Percentiles rank a stretch among this genome's conserved stretches.
Conservation (phyloP, 1,140 invertebrate genomes). For the Saccostrea cuccullata region DNA sequence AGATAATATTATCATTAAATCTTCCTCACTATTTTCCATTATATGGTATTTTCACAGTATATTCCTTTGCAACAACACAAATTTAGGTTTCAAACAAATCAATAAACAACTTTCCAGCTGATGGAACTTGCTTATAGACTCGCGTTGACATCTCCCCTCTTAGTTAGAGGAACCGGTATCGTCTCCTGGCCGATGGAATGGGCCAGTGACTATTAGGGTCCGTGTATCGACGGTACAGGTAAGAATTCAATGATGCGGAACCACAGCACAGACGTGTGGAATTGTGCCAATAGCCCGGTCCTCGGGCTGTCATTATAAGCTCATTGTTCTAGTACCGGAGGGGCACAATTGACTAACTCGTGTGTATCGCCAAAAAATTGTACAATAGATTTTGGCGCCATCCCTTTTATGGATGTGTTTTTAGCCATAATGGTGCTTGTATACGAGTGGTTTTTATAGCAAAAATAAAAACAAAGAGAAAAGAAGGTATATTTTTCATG, state of each 20-base stretch:
- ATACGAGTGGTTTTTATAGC: neutral
- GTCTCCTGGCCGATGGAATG: neutral
- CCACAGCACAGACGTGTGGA: conserved; percentile 6
- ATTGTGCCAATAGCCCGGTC: conserved; percentile 3
- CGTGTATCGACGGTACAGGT: conserved; percentile 2
- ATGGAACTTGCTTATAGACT: neutral
- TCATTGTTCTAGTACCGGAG: conserved; percentile 18
- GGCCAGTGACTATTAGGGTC: neutral
- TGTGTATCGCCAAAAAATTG: neutral
- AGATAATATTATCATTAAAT: neutral
- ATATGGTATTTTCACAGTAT: neutral
- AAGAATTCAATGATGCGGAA: conserved; percentile 25
- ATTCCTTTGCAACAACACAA: neutral
- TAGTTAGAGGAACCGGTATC: neutral
- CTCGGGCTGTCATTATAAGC: conserved; percentile 18
- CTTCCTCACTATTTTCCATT: conserved; percentile 16
- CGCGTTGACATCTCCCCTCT: neutral
- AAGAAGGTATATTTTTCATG: too few species aligned
- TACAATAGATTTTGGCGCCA: neutral
- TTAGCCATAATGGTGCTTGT: neutral
- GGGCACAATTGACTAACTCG: neutral
- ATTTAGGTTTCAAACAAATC: neutral
- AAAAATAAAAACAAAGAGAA: too few species aligned
- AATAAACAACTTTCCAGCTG: neutral
- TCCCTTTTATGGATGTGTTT: neutral